These are phyloP conservation scores for Andrena fulva DNA, from an alignment of 2,888 invertebrate species.

Conservation along the genomic window DNA sequence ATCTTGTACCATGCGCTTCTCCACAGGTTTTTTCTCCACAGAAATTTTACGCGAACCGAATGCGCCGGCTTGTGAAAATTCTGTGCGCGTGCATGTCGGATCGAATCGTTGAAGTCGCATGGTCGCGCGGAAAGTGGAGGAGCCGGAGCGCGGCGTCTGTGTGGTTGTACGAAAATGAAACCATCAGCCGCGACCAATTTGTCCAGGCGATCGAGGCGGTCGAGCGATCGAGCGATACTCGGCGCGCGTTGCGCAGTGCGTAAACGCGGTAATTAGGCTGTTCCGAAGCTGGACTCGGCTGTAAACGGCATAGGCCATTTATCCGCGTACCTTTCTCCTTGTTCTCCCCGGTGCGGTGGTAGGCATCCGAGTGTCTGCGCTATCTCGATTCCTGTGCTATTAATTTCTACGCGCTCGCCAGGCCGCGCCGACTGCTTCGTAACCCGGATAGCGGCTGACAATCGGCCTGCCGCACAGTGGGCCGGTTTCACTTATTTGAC, in stretches of 20 bases:
- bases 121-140: background rate
- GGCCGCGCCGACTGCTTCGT: conserved; percentile 34
- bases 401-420: conserved; percentile 51
- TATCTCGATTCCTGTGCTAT: conserved; percentile 59
- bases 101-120: background rate
- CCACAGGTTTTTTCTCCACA: too few species aligned
- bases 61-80: background rate
- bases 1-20: conserved; percentile 3
- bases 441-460: conserved; percentile 29
- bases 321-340: conserved; percentile 69
- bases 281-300: conserved; percentile 44
- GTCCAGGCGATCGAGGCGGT: conserved; percentile 54
- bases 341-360: conserved; percentile 41
- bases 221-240: conserved; percentile 50
- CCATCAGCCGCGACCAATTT: conserved; percentile 60
- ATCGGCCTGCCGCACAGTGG: too few species aligned
- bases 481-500: too few species aligned
- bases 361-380: conserved; percentile 53
- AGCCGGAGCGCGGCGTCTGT: background rate
- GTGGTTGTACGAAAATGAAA: conserved; percentile 44
- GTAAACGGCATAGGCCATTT: conserved; percentile 66
- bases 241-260: conserved; percentile 48
- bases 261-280: conserved; percentile 69
- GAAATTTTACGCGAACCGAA: conserved; percentile 29
- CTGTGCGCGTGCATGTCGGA: background rate